Conservation (phyloP, 2,113 vertebrate genomes). For the Oreochromis spilurus region DNA sequence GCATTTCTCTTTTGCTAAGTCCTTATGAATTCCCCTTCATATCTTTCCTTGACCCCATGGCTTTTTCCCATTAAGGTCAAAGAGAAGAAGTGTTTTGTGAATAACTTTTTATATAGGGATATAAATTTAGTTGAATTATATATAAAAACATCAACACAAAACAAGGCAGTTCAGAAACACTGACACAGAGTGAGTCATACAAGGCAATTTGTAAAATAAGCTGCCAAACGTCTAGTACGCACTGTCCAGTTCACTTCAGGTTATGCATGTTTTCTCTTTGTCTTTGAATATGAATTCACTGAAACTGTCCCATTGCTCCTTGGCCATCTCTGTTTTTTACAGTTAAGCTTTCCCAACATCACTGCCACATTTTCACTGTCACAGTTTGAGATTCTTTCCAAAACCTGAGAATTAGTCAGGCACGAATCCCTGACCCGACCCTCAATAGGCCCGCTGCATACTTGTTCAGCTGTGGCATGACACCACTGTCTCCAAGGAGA, state of each 20-base stretch:
- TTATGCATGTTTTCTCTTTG: background rate
- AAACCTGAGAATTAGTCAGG: background rate
- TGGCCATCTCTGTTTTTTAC: background rate
- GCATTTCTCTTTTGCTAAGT: background rate
- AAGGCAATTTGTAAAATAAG: background rate
- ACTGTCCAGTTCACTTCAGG: background rate
- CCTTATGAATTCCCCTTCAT: background rate
- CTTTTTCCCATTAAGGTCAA: background rate
- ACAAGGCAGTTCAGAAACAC: background rate
- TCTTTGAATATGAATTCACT: background rate
- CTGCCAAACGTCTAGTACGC: background rate
- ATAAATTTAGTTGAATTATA: background rate
- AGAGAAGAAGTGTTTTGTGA: background rate
- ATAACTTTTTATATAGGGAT: background rate
- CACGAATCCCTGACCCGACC: background rate
- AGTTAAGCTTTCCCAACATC: background rate
- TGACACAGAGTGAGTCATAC: background rate
- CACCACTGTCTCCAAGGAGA: background rate
- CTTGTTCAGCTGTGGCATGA: background rate
- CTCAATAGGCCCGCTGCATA: background rate
- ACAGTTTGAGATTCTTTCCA: background rate
- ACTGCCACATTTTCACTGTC: background rate
- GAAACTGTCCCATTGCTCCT: background rate
- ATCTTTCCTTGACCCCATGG: background rate
- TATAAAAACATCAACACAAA: background rate